Evolutionary conservation across 2,888 invertebrate species (phyloP).

Genomic region (Caenorhabditis doughertyi): DNA sequence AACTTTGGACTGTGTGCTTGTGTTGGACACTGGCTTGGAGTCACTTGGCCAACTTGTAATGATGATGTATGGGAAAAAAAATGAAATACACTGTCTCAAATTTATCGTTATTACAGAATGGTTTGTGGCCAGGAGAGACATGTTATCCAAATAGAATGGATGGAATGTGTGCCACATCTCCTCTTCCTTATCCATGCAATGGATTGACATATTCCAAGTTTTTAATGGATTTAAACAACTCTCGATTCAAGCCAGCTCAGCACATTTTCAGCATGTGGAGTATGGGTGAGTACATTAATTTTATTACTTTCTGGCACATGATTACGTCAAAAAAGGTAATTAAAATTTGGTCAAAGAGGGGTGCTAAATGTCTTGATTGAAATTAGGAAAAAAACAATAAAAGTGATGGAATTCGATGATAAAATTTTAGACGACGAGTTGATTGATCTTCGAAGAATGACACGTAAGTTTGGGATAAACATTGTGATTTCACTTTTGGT

Average conservation of each 20-base stretch:
- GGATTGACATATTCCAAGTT: conserved; percentile 62
- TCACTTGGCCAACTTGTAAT: conserved; percentile 69
- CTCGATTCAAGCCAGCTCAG: conserved; percentile 50
- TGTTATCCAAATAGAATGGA: conserved; percentile 40
- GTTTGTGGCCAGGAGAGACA: conserved; percentile 71
- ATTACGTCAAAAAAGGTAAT: conserved; percentile 20
- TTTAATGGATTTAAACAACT: conserved; percentile 60
- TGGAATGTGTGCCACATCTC: conserved; percentile 56
- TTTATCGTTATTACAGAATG: conserved; percentile 59
- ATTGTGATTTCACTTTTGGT: conserved; percentile 19
- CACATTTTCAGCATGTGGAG: conserved; percentile 70
- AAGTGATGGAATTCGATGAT: background rate
- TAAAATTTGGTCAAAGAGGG: conserved; percentile 40
- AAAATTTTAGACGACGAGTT: conserved; percentile 57
- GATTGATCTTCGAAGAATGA: conserved; percentile 59
- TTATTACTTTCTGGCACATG: conserved; percentile 19
- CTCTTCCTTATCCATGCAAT: conserved; percentile 58
- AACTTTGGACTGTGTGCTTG: conserved; percentile 76
- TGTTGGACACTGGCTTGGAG: conserved; percentile 59
- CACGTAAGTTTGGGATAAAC: conserved; percentile 48
- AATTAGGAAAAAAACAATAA: background rate
- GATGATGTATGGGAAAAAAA: conserved; percentile 36
- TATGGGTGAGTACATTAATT: conserved; percentile 45
- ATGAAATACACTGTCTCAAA: background rate
- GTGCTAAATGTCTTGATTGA: background rate